Evolutionary conservation across 2,113 vertebrate species (phyloP).

Genomic region (Hippocampus guttulatus): DNA sequence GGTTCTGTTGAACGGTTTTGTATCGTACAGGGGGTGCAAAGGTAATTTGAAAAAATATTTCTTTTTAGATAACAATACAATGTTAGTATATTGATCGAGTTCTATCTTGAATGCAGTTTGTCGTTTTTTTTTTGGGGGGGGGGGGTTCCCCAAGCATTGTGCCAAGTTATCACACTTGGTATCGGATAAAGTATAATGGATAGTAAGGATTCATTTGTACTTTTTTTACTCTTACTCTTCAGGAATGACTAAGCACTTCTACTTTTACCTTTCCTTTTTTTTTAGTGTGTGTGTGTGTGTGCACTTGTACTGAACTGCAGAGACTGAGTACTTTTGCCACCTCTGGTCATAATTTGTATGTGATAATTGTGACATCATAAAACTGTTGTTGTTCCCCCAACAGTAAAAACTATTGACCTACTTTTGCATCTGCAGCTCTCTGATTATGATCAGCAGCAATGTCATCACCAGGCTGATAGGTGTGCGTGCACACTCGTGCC

Average conservation of each 20-base stretch:
- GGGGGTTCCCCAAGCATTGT: too few relatives aligned
- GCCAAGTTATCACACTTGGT: too few relatives aligned
- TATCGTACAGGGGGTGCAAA: too few relatives aligned
- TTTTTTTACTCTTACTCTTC: too few relatives aligned
- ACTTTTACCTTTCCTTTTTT: neutral
- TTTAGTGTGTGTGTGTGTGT: neutral
- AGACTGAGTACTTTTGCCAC: neutral
- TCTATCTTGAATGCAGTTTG: too few relatives aligned
- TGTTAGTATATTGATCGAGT: too few relatives aligned
- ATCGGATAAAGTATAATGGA: too few relatives aligned
- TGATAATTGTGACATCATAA: neutral
- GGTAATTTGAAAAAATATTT: too few relatives aligned
- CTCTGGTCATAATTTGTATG: neutral
- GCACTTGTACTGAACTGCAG: neutral
- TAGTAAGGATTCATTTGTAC: too few relatives aligned
- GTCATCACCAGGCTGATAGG: slow-evolving; percentile 33
- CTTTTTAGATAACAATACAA: too few relatives aligned
- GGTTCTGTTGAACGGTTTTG: too few relatives aligned
- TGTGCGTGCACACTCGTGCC: slow-evolving; percentile 21
- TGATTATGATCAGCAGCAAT: neutral
- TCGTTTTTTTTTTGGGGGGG: too few relatives aligned
- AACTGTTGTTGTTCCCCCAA: neutral
- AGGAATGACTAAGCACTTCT: neutral
- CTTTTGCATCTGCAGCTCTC: neutral
- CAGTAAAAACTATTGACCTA: neutral